Evolutionary conservation across 2,797 vertebrate species (phyloP), one percentile per base, ranked within the genome.

Genomic region (Botia almorhae): DNA sequence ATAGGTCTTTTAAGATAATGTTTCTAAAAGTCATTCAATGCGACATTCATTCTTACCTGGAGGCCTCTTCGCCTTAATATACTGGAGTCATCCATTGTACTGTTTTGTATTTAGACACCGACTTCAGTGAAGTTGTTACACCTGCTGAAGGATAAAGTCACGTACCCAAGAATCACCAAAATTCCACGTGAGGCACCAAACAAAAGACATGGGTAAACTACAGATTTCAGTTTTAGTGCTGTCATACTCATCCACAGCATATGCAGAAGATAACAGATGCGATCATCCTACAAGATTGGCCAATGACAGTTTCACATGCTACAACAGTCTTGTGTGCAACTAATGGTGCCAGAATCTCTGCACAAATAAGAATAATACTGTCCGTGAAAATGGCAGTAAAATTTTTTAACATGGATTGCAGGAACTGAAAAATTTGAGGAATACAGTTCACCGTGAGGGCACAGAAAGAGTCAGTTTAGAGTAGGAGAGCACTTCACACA

Each of bases 1-100:
- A 33, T 16, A 14, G 13, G 29, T 2, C 0, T 36, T 29, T 48
- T 29, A 23, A 21, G 23, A 78, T 71, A 17, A 61, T 60, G 56
- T 21, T 39, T 65, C 17, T 65, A n/a, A 10, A 64, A 65, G 63
- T 19, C 17, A 65, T 11, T 23, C 17, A 10, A 69, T 7, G 29
- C 13, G 39, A 36, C 16, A 43, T 43, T 11, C 10, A 74, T 85
- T 84, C 95, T 94, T 92, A 96, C 96, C 96, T 96, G 95, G 85
- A 96, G 91, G 80, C 95, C 96, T 83, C 96, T 93, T 81, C 96
- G 92, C 84, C 93, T 93, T 64, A 96, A 89, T 87, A 96, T 96
- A 88, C 95, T 96, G 43, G 95, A 95, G 90, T 96, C 94, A 88
- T 96, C 96, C 96, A 96, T 96, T 74, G 36, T 86, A 60, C 11